phyloP scores from a whole-genome alignment of 2,888 invertebrate species.

The Cylindroiulus punctatus region DNA sequence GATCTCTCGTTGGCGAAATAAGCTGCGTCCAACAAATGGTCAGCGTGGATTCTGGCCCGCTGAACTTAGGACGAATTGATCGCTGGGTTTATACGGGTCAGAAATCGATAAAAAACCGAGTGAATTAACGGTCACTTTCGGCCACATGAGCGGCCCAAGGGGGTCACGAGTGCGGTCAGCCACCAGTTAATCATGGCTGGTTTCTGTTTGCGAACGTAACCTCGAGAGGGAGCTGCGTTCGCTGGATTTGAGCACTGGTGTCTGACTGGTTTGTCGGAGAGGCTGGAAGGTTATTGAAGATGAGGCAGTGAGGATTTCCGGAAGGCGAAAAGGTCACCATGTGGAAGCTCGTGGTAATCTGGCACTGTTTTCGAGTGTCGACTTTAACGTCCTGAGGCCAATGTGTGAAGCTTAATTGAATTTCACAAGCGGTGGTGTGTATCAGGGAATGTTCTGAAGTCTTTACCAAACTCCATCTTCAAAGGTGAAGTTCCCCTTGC shows the following conservation, averaged over 20 bases:
- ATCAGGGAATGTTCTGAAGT: too few species aligned
- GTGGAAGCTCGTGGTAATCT: not conserved
- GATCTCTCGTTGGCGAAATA: too few species aligned
- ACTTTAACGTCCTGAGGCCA: not conserved
- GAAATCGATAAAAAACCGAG: conserved; percentile 37
- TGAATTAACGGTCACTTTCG: not conserved
- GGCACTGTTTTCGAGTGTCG: not conserved
- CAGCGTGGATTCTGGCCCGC: too few species aligned
- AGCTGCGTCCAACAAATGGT: too few species aligned
- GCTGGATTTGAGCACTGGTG: too few species aligned
- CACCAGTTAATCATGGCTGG: not conserved
- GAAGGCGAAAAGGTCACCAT: not conserved
- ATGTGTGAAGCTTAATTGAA: not conserved
- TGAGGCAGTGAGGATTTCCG: not conserved
- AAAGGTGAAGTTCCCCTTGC: too few species aligned
- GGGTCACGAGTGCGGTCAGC: conserved; percentile 3
- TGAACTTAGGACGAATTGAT: not conserved
- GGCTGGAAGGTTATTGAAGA: not conserved
- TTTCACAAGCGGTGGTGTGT: not conserved
- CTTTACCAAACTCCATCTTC: too few species aligned
- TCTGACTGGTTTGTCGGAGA: too few species aligned
- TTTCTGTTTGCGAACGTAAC: not conserved
- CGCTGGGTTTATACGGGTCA: not conserved
- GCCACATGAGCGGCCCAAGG: not conserved
- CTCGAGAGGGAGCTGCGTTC: not conserved